These are phyloP conservation scores for Virgularia gustaviana DNA, from an alignment of 92 coral and sea anemone genomes.

Conservation along the genomic window DNA sequence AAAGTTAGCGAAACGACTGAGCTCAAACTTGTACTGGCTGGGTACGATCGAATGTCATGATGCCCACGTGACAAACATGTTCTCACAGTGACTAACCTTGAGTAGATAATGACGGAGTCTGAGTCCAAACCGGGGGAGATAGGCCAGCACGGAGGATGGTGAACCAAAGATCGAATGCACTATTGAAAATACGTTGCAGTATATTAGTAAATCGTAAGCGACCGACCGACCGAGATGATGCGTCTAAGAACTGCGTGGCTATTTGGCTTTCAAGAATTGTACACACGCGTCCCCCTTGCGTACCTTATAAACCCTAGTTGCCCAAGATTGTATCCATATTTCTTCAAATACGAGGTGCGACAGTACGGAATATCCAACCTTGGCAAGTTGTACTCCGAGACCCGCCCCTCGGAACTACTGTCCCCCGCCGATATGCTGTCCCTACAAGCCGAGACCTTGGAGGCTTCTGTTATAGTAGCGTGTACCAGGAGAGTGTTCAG, in stretches of 20 bases:
- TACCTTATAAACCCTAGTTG: slow-evolving; percentile 85
- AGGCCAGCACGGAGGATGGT: slow-evolving; percentile 83
- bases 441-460: slow-evolving; percentile 39
- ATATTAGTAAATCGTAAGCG: neutral
- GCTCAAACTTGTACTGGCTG: too few species aligned
- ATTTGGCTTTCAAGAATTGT: neutral
- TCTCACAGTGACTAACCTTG: too few species aligned
- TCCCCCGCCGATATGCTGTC: neutral
- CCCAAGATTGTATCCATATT: slow-evolving; percentile 77
- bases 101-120: slow-evolving; percentile 64
- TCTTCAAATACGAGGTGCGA: slow-evolving; percentile 52
- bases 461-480: slow-evolving; percentile 68
- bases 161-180: slow-evolving; percentile 91
- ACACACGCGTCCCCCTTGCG: neutral
- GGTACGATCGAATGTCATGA: too few species aligned
- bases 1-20: too few species aligned
- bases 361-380: slow-evolving; percentile 19
- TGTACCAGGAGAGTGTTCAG: slow-evolving; percentile 81
- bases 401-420: neutral
- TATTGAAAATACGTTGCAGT: slow-evolving; percentile 11
- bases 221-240: neutral
- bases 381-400: neutral
- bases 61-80: neutral
- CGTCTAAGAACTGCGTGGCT: neutral
- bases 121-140: slow-evolving; percentile 70